phyloP scores from a whole-genome alignment of 2,888 invertebrate species.

The Phlogophora meticulosa region DNA sequence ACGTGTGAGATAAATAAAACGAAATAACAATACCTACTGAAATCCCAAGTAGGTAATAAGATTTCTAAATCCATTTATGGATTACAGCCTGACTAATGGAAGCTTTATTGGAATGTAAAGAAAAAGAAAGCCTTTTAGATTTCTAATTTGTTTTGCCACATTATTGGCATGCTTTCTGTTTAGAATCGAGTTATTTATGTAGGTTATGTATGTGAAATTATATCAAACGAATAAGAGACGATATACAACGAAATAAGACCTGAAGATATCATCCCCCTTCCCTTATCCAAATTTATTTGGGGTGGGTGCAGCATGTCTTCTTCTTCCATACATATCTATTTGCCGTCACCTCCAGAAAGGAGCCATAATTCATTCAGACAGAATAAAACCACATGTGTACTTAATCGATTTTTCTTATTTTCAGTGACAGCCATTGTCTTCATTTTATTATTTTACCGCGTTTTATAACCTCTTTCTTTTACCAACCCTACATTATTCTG shows the following conservation, averaged over 20 bases:
- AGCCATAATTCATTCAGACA: no score
- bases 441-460: neutral
- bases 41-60: no score
- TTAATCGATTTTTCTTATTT: conserved; percentile 24
- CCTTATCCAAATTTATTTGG: no score
- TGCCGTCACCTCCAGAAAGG: no score
- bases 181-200: neutral
- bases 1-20: conserved; percentile 23
- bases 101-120: conserved; percentile 12
- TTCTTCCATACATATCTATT: no score
- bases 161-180: neutral
- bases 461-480: no score
- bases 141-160: conserved; percentile 19
- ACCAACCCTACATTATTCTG: neutral
- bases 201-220: neutral
- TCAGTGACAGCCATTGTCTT: neutral
- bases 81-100: conserved; percentile 30
- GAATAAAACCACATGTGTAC: neutral
- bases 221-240: no score
- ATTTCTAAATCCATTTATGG: no score
- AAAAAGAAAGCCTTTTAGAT: conserved; percentile 19
- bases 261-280: no score
- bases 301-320: no score
- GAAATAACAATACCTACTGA: conserved; percentile 1
- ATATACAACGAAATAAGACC: no score